Base-by-base conservation (phyloP, 2,797 vertebrate species). In the Molossus alvarezi region DNA sequence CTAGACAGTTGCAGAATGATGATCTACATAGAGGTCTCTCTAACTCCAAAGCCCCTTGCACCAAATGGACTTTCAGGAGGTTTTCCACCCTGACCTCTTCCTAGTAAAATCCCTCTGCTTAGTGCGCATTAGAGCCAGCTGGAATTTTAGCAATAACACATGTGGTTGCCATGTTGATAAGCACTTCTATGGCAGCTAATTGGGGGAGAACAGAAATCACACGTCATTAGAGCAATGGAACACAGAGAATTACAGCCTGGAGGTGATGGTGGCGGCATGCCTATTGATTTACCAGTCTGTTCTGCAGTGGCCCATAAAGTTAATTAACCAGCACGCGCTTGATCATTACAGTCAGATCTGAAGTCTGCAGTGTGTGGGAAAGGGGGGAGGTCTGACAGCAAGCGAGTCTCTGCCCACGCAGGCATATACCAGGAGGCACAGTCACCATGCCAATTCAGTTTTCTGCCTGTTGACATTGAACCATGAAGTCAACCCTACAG, bases 191-290 rank as follows among this genome's bases (percentile, higher is more conserved):
- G 71, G 72, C 84, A 77, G 79, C 95, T 80, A 87, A 88, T 76
- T 85, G 94, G 79, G 79, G 73, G 73, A 90, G 71, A 55, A 53
- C 65, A 95, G 88, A 96, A 98, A 97, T 88, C 88, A 97, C 92
- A 92, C 62, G 21, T 98, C 95, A 97, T 96, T 96, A 98, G 95
- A 67, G 51, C 62, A 94, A 90, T 57, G 95, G 97, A 97, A 97
- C 96, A 96, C 55, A 71, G 95, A 97, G 97, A 98, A 97, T 97
- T 95, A 97, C 95, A 97, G 20, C 88, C 97, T 91, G 96, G 97
- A 98, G 96, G 97, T 96, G 98, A 97, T 96, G 94, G 79, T 94
- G 97, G 92, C 81, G 96, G 92, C 96, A 91, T 96, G 94, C 81
- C 20, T 96, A 98, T 97, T 98, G 98, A 98, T 98, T 97, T 73